Evolutionary conservation across 2,888 invertebrate genomes (phyloP), one percentile per base, ranked within the genome.

Genomic region (Villa cingulata): DNA sequence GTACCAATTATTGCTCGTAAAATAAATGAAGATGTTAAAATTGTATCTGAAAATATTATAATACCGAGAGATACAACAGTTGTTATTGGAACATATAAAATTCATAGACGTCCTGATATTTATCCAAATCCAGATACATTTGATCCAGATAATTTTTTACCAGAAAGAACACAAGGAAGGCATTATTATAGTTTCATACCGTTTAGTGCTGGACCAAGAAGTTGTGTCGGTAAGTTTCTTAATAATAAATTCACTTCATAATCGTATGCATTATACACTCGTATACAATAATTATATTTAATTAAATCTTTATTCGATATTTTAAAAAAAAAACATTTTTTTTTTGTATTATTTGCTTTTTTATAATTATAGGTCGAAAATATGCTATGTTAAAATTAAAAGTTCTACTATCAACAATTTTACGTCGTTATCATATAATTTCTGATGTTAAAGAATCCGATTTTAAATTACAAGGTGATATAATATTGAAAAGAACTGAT

Each of bases 121-220:
- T 86, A 79, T 60, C 74, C 80, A 45, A 76, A 85, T 54, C 83
- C 86, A 0, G 72, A 79, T 2, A 75, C 74, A 50, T 86, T 84
- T 65, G 74, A 86, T 62, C 86, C 86, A 1, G 86, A 86, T 59
- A 84, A 86, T 62, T 86, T 86, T 73, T 65, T 86, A 32, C 83
- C 86, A 0, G 85, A 86, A 60, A 78, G 78, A 47, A 80, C 80
- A 19, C 77, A 79, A 29, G 80, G 80, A 54, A 74, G 86, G 44
- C 86, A 86, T 57, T 86, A 83, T 61, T 86, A 86, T 62, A 78
- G 83, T 51, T 86, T 78, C 59, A 80, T 86, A 46, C 86, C 86
- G 0, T 86, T 86, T 72, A 84, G 83, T 51, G 86, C 86, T 41
- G 86, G 86, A 23, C 85, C 86, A 2, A 75, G 86, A 53, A 84